phyloP scores from a whole-genome alignment of 2,113 vertebrate genomes.

The Otis tarda region DNA sequence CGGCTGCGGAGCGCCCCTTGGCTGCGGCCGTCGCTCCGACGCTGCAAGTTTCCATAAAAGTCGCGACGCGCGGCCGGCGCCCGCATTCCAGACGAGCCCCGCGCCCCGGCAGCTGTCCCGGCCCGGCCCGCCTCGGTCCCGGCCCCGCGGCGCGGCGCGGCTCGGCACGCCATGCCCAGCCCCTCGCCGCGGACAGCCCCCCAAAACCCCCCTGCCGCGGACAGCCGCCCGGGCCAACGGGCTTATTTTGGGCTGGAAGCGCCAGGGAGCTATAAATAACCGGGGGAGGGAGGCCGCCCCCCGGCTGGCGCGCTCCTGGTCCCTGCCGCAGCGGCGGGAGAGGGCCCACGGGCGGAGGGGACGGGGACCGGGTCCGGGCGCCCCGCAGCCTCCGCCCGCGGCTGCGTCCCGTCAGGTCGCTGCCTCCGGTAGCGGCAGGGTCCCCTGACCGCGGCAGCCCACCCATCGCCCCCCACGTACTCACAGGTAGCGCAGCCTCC shows the following conservation, averaged over 20 bases:
- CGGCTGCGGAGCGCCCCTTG: conserved; percentile 62
- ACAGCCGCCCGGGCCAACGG: background rate
- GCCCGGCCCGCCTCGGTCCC: background rate
- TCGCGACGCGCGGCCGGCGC: conserved; percentile 82
- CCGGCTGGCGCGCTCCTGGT: background rate
- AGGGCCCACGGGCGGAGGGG: too few species aligned
- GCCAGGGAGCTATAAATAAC: conserved; percentile 1
- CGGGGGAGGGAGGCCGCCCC: background rate
- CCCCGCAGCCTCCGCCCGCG: background rate
- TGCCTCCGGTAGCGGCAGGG: background rate
- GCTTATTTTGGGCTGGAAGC: conserved; percentile 24
- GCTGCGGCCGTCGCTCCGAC: conserved; percentile 63
- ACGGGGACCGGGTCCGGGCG: too few species aligned
- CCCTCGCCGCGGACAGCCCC: too few species aligned
- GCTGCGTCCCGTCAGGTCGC: too few species aligned
- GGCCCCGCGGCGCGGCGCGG: too few species aligned
- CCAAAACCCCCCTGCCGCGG: background rate
- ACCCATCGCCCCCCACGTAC: background rate
- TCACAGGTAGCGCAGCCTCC: background rate
- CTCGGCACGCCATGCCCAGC: too few species aligned
- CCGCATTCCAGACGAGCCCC: conserved; percentile 86
- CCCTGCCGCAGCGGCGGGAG: background rate
- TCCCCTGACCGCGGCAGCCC: fast-evolving
- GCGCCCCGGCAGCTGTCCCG: conserved; percentile 85
- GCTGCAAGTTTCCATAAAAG: conserved; percentile 90